Percentiles rank a stretch among this genome's conserved stretches.
phyloP scores from a whole-genome alignment of 1,140 invertebrate genomes.

The Pristionchus pacificus region DNA sequence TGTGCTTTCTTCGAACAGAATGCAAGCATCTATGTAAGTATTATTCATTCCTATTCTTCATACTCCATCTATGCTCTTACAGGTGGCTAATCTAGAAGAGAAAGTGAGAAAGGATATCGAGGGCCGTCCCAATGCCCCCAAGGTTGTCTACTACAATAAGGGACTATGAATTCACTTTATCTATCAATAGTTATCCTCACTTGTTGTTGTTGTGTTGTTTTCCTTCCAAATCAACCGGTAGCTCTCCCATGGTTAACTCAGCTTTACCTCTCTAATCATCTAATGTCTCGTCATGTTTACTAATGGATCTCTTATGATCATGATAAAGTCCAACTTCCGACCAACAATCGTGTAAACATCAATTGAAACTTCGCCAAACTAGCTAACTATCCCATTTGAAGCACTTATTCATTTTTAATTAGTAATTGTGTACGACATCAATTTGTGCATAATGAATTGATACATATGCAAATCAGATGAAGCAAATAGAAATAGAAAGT shows the following conservation, averaged over 20 bases:
- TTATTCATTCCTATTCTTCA: background rate
- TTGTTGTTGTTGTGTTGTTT: background rate
- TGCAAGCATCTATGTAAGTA: slow-evolving; percentile 35
- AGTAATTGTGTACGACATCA: no score
- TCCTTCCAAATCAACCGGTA: background rate
- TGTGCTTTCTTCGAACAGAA: slow-evolving; percentile 54
- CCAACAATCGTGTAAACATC: no score
- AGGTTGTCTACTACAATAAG: slow-evolving; percentile 31
- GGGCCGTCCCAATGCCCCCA: slow-evolving; percentile 14
- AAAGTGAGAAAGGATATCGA: slow-evolving; percentile 7
- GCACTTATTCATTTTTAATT: no score
- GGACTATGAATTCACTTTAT: slow-evolving; percentile 14
- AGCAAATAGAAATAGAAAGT: no score
- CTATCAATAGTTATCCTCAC: background rate
- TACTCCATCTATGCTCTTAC: slow-evolving; percentile 11
- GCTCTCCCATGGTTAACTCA: background rate
- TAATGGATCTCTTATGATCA: no score
- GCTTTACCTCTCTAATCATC: background rate
- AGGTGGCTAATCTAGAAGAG: slow-evolving; percentile 12
- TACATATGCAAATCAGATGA: no score
- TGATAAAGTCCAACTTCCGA: no score
- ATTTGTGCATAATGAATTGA: no score
- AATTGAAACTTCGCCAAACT: no score
- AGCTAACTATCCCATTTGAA: no score
- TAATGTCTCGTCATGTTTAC: background rate